A percentile compares a stretch with the other conserved stretches of the same genome.
Evolutionary conservation across 1,140 invertebrate genomes (phyloP).

Genomic region (Anthonomus grandis): DNA sequence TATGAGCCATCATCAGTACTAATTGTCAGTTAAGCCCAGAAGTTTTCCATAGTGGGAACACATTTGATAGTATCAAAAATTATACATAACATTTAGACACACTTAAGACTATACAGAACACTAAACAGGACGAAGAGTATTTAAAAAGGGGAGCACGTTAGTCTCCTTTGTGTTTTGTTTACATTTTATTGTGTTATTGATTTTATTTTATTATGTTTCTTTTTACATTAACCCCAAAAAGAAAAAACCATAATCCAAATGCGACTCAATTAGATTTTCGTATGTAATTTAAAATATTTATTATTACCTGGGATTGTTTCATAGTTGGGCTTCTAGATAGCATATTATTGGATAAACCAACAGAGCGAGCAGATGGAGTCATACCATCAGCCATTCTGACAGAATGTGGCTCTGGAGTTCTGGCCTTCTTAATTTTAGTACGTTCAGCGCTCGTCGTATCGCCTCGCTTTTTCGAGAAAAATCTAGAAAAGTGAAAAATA

Average conservation of each 20-base stretch:
- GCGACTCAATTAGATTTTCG: not conserved
- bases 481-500: slow-evolving; percentile 52
- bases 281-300: not conserved
- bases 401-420: slow-evolving; percentile 67
- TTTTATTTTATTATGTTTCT: no score
- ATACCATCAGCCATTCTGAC: slow-evolving; percentile 40
- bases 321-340: slow-evolving; percentile 53
- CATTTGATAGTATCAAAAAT: no score
- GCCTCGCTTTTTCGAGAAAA: slow-evolving; percentile 76
- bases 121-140: no score
- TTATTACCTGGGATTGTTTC: slow-evolving; percentile 56
- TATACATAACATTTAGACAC: no score
- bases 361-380: slow-evolving; percentile 25
- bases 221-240: slow-evolving; percentile 4
- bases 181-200: no score
- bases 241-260: not conserved
- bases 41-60: no score
- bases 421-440: slow-evolving; percentile 58
- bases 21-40: no score
- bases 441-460: slow-evolving; percentile 61
- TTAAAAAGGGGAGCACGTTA: no score
- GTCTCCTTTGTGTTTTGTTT: no score
- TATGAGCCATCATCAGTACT: no score
- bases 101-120: no score
- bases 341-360: slow-evolving; percentile 35